Evolutionary conservation across 1,140 invertebrate species (phyloP).

Genomic region (Microplitis mediator): DNA sequence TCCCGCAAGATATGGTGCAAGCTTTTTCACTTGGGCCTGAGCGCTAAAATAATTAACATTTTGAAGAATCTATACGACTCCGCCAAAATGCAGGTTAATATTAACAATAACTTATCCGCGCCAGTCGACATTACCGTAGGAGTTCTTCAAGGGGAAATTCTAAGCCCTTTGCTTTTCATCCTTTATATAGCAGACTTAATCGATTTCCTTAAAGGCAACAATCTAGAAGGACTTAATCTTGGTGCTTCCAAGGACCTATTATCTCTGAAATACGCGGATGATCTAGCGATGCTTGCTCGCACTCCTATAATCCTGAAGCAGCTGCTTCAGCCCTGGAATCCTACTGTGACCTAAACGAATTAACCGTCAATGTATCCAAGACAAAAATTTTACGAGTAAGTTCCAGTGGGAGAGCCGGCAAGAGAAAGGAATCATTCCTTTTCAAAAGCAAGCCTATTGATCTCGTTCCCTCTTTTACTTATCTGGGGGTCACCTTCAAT

Average conservation of each 20-base stretch:
- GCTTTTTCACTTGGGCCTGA: slow-evolving; percentile 32
- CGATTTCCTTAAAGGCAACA: slow-evolving; percentile 5
- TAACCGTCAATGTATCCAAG: slow-evolving; percentile 2
- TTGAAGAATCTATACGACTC: slow-evolving; percentile 34
- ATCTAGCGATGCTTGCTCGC: no score
- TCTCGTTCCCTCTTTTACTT: no score
- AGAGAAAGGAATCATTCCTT: neutral
- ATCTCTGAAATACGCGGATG: neutral
- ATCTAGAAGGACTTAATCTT: slow-evolving; percentile 16
- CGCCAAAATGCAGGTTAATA: slow-evolving; percentile 25
- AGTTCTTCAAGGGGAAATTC: slow-evolving; percentile 35
- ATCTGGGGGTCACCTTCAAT: no score
- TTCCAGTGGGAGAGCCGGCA: neutral
- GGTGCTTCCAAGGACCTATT: neutral
- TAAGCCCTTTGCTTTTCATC: slow-evolving; percentile 33
- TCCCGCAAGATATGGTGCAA: slow-evolving; percentile 31
- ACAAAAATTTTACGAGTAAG: slow-evolving; percentile 6
- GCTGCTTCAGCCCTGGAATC: neutral
- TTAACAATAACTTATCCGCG: neutral
- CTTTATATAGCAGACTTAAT: slow-evolving; percentile 36
- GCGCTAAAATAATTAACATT: slow-evolving; percentile 34
- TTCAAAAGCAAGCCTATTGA: neutral
- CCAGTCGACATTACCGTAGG: slow-evolving; percentile 31
- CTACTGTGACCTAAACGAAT: slow-evolving; percentile 12
- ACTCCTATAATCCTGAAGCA: neutral